Base-by-base conservation (phyloP, 2,113 vertebrate genomes). In the Triplophysa siluroides region DNA sequence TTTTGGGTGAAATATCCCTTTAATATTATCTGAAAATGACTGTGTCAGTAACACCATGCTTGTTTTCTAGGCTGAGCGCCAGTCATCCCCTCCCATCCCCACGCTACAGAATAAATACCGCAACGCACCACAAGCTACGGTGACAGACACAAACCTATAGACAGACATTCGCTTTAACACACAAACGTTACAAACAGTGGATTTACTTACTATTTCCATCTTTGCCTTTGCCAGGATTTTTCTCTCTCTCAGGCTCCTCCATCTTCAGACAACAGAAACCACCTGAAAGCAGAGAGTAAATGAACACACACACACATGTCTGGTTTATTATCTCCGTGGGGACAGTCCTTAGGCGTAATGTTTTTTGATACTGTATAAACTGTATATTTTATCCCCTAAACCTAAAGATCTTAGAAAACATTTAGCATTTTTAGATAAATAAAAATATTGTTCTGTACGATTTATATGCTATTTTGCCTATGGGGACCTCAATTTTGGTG, bases 41-140 rank as follows among this genome's bases (percentile, higher is more conserved):
- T 29, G 26, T 29, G 29, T 38, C 0, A 3, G 7, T 69, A 8
- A 69, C 14, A 52, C 14, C 1, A 19, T 61, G 2, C 12, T 71
- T 16, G 84, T 56, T 80, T 4, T 69, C 50, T 1, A 97, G 95
- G 23, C 83, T 47, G 81, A 86, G 79, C 92, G 93, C 75, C 91
- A 90, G 2, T 87, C 92, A 56, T 96, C 95, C 7, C 95, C 96
- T 19, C 66, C 94, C 0, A 80, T 96, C 89, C 94, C 95, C 1
- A 87, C 94, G 61, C 89, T 95, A 81, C 95, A 92, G 88, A 93
- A 89, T 82, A 97, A 91, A 86, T 80, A 16, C 2, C 62, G 81
- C 6, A 64, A 23, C 24, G 18, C 85, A 26, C 24, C 74, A 64
- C 23, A 64, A 7, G 16, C 43, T 50, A 52, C 5, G 24, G 74